These are phyloP conservation scores for Agriopis leucophaearia DNA, from an alignment of 2,888 invertebrate genomes.

Conservation along the genomic window DNA sequence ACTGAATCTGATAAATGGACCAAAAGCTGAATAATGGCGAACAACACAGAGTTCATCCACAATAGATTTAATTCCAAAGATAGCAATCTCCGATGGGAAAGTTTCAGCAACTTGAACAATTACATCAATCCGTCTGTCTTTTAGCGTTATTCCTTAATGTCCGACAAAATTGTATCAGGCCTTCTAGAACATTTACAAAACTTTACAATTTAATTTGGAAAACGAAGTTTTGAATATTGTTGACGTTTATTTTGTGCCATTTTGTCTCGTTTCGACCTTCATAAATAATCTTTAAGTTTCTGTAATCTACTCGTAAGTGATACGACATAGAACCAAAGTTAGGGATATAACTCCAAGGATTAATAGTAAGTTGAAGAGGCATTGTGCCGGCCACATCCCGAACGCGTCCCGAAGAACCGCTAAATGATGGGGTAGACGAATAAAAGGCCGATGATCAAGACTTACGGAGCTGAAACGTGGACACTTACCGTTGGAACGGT, in stretches of 20 bases:
- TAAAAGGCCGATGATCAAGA: too few species aligned
- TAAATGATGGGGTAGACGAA: too few species aligned
- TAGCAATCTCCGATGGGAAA: conserved; percentile 40
- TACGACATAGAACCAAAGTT: too few species aligned
- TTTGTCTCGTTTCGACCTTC: conserved; percentile 1
- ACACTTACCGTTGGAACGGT: too few species aligned
- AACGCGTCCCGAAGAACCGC: too few species aligned
- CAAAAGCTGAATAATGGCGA: conserved; percentile 28
- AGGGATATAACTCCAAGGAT: too few species aligned
- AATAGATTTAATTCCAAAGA: conserved; percentile 37
- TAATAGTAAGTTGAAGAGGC: too few species aligned
- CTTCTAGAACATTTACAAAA: conserved; percentile 37
- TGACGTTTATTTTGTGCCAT: conserved; percentile 23
- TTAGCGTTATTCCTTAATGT: conserved; percentile 43
- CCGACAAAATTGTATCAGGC: conserved; percentile 46
- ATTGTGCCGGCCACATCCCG: too few species aligned
- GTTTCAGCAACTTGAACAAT: conserved; percentile 45
- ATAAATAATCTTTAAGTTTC: not conserved
- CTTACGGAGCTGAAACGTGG: too few species aligned
- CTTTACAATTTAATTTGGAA: conserved; percentile 31
- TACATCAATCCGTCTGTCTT: conserved; percentile 50
- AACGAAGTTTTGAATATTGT: conserved; percentile 26
- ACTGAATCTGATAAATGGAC: conserved; percentile 19
- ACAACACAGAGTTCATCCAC: conserved; percentile 33
- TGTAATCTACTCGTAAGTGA: not conserved